Evolutionary conservation across 37 sponge, comb jelly and placozoan genomes (phyloP).

Genomic region (Crambe crambe): DNA sequence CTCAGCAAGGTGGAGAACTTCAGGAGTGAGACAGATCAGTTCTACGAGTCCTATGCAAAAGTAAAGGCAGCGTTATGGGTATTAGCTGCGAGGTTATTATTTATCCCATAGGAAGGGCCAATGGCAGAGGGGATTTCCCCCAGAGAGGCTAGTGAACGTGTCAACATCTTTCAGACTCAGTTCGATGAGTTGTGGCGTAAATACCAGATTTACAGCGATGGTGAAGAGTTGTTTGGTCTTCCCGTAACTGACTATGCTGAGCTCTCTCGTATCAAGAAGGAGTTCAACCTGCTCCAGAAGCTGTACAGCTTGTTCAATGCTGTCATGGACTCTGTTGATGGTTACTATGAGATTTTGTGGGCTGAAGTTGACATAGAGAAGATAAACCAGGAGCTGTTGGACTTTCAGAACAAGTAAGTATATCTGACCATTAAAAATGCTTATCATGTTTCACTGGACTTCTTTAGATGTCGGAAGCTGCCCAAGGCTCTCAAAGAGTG

Average conservation of each 20-base stretch:
- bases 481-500: conserved; percentile 98
- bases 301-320: conserved; percentile 95
- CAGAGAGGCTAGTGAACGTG: conserved; percentile 86
- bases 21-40: conserved; percentile 55
- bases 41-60: conserved; percentile 74
- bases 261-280: conserved; percentile 85
- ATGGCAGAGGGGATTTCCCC: conserved; percentile 91
- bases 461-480: conserved; percentile 96
- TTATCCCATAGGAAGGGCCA: conserved; percentile 71
- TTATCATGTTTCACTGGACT: background rate
- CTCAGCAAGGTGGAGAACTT: conserved; percentile 77
- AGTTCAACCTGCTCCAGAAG: conserved; percentile 97
- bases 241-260: conserved; percentile 85
- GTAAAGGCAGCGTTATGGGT: conserved; percentile 11
- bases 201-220: conserved; percentile 91
- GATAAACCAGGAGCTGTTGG: conserved; percentile 94
- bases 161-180: conserved; percentile 55
- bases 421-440: background rate
- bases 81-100: background rate
- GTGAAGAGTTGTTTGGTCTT: conserved; percentile 96
- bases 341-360: conserved; percentile 99
- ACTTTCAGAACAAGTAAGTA: conserved; percentile 96
- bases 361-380: conserved; percentile 96
- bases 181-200: conserved; percentile 96
- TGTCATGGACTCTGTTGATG: conserved; percentile 97